A percentile compares a stretch with the other conserved stretches of the same genome.
Conservation (phyloP, 2,113 vertebrate species). For the Myanophis thanlyinensis region DNA sequence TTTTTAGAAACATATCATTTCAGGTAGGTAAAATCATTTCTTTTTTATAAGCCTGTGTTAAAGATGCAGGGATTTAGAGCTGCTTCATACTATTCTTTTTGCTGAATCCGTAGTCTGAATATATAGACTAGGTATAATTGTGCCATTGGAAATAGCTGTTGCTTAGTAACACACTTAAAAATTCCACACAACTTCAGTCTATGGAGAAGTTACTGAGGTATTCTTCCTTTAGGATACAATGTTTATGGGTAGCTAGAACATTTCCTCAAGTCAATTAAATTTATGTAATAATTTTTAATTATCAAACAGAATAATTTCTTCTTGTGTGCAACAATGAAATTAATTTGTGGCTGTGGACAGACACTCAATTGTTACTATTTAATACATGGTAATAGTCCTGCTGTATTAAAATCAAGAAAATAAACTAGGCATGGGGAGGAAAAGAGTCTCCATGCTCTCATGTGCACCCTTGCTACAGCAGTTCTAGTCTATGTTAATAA, state of each 20-base stretch:
- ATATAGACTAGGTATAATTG: conserved; percentile 50
- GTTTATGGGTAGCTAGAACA: conserved; percentile 41
- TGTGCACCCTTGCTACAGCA: background rate
- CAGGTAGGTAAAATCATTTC: conserved; percentile 83
- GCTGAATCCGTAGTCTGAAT: conserved; percentile 47
- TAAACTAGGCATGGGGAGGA: background rate
- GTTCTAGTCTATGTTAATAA: background rate
- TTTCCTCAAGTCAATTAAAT: conserved; percentile 39
- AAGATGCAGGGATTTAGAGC: conserved; percentile 50
- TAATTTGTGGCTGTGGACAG: conserved; percentile 4
- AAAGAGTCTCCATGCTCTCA: background rate
- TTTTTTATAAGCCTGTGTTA: conserved; percentile 59
- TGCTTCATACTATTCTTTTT: conserved; percentile 59
- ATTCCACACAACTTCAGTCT: conserved; percentile 62
- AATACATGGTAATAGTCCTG: background rate
- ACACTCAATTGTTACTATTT: background rate
- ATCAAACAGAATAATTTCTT: conserved; percentile 54
- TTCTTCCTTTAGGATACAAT: conserved; percentile 21
- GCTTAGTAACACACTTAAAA: conserved; percentile 66
- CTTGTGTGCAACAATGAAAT: conserved; percentile 34
- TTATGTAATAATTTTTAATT: conserved; percentile 45
- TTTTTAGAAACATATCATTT: conserved; percentile 89
- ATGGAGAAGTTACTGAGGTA: conserved; percentile 49
- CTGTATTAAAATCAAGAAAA: background rate
- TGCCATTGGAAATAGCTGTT: conserved; percentile 66